Conservation (phyloP, 1,140 invertebrate genomes). For the Calephelis virginiensis region DNA sequence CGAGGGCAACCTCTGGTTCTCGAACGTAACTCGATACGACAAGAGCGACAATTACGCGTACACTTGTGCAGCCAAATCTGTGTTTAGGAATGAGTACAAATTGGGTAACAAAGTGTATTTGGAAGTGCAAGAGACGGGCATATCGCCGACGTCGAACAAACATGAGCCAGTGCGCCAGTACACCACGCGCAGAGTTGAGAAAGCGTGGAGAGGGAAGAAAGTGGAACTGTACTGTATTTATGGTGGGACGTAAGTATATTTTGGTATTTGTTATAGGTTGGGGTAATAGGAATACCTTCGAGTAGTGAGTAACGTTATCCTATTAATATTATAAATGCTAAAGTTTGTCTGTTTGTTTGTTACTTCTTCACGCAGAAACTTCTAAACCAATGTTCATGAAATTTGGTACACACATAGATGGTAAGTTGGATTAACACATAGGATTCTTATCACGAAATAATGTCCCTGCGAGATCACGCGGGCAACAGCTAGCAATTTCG, state of each 20-base stretch:
- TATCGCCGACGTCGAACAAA: constrained; percentile 87
- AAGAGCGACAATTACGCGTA: constrained; percentile 90
- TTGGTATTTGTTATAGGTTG: background rate
- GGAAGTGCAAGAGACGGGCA: constrained; percentile 87
- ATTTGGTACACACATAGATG: too few species aligned
- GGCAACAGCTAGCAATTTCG: too few species aligned
- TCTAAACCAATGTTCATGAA: too few species aligned
- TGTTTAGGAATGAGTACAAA: constrained; percentile 94
- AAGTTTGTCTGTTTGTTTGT: too few species aligned
- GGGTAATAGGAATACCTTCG: background rate
- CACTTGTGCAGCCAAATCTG: constrained; percentile 92
- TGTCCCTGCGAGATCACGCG: too few species aligned
- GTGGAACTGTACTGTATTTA: constrained; percentile 91
- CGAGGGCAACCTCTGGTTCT: constrained; percentile 96
- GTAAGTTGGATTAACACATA: too few species aligned
- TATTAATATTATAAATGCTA: too few species aligned
- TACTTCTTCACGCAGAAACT: too few species aligned
- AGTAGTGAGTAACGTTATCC: too few species aligned
- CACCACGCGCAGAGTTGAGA: constrained; percentile 90
- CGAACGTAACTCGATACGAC: constrained; percentile 93
- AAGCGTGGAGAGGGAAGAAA: constrained; percentile 89
- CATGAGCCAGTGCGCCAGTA: constrained; percentile 89
- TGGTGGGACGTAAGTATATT: constrained; percentile 89
- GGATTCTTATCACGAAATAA: too few species aligned
- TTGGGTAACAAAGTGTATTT: constrained; percentile 90